A percentile compares a stretch with the other conserved stretches of the same genome.
These are phyloP conservation scores for Eremophila alpestris DNA, from an alignment of 2,797 vertebrate species.

Conservation along the genomic window DNA sequence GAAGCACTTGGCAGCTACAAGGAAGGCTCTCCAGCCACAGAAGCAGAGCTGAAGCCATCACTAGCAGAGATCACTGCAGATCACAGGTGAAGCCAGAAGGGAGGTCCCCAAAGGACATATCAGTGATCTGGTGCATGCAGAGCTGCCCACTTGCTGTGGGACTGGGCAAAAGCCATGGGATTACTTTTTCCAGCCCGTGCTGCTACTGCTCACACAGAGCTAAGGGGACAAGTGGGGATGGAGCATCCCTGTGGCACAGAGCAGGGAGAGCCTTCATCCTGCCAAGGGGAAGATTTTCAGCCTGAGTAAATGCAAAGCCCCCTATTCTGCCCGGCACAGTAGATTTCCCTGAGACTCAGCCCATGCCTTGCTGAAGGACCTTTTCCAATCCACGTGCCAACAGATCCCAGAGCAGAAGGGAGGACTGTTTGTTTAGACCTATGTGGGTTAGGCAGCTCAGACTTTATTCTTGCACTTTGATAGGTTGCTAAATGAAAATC, in stretches of 20 bases:
- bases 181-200: accelerated
- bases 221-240: background rate
- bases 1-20: background rate
- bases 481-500: conserved; percentile 71
- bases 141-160: background rate
- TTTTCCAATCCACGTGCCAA: background rate
- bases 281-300: background rate
- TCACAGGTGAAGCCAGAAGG: background rate
- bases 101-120: background rate
- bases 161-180: background rate
- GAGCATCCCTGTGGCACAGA: background rate
- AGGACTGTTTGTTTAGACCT: conserved; percentile 65
- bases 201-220: background rate
- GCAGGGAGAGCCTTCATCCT: background rate
- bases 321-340: background rate
- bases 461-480: conserved; percentile 64
- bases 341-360: conserved; percentile 22
- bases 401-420: conserved; percentile 29
- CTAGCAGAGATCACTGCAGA: background rate
- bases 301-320: conserved; percentile 9
- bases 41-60: background rate
- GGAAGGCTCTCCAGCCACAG: background rate
- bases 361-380: background rate
- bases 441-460: conserved; percentile 65
- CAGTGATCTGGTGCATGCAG: background rate